Base-by-base conservation (phyloP, 1,140 invertebrate genomes). In the Paracyclopina nana region DNA sequence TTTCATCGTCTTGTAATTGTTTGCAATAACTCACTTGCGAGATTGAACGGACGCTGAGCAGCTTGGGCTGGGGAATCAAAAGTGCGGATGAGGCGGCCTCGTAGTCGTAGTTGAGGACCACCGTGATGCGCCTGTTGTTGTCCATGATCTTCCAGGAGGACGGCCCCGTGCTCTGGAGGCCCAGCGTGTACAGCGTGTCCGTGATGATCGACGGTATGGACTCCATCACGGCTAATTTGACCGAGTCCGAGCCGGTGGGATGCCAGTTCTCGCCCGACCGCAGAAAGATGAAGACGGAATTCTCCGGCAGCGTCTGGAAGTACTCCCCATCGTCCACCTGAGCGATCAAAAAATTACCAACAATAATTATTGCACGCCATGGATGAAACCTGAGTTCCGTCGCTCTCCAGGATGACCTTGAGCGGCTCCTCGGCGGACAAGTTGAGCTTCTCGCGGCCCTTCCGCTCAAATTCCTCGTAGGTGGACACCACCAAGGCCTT, bases 101-200 rank as follows among this genome's bases (percentile, higher is more conserved):
- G n/a, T 38, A 38, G 16, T 87, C 82, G 82, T 84, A 87, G 67
- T 87, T 81, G 61, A 88, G 70, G 58, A 88, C 83, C 66, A 91
- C 82, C 59, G 85, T 88, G 68, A 90, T 80, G 63, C 83, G 76
- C 61, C 83, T 82, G 70, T 86, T 82, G 74, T 86, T 86, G 74
- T 90, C 84, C 81, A 87, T 87, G 71, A 90, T 87, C 68, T 88
- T 88, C 85, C 85, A 91, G n/a, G n/a, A n/a, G 67, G 83, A 86
- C 58, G 84, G 83, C 16, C 60, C 59, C 66, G 86, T 82, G 81
- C 87, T 80, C 69, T 87, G 82, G 60, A 88, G 68, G 65, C 87
- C 82, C 68, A 88, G 68, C 51, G 82, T 81, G 71, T 85, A 81
- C 58, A 88, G 86, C 58, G 84, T 85, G n/a, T 49, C 29, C 12